Percentiles rank a stretch among this genome's conserved stretches.
Evolutionary conservation across 2,888 invertebrate species (phyloP).

Genomic region (Tricholauxania praeusta): DNA sequence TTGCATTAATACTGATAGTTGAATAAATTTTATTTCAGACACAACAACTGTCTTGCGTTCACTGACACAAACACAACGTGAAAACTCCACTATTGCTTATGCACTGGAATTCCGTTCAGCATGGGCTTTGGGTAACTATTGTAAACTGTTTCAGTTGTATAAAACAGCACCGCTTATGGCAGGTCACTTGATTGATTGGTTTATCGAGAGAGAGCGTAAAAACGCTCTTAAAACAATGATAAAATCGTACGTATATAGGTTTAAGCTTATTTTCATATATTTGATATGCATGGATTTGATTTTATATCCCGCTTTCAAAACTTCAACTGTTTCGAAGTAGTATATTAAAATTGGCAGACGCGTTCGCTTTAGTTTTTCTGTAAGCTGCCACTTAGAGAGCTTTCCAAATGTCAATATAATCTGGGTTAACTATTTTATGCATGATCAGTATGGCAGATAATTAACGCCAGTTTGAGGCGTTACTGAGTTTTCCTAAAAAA

Average conservation of each 20-base stretch:
- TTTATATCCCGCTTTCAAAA: no score
- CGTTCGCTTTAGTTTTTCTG: no score
- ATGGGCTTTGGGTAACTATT: constrained; percentile 93
- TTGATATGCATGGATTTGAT: not conserved
- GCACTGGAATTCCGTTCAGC: constrained; percentile 91
- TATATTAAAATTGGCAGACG: no score
- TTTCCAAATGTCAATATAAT: no score
- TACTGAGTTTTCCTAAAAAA: no score
- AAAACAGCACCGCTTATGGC: constrained; percentile 93
- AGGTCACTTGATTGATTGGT: constrained; percentile 97
- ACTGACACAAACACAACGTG: constrained; percentile 81
- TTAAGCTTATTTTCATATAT: constrained; percentile 8
- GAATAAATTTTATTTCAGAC: constrained; percentile 72
- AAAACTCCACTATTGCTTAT: constrained; percentile 85
- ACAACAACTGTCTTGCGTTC: constrained; percentile 90
- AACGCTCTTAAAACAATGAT: constrained; percentile 90
- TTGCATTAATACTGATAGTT: constrained; percentile 23
- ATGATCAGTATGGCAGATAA: no score
- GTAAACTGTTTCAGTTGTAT: constrained; percentile 93
- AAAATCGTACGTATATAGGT: constrained; percentile 89
- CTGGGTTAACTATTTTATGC: no score
- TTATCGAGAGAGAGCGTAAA: constrained; percentile 94
- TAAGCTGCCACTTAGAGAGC: no score
- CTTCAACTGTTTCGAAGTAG: no score
- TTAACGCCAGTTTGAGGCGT: no score